Base-by-base conservation (phyloP, 2,888 invertebrate species). In the Oligia fasciuncula region DNA sequence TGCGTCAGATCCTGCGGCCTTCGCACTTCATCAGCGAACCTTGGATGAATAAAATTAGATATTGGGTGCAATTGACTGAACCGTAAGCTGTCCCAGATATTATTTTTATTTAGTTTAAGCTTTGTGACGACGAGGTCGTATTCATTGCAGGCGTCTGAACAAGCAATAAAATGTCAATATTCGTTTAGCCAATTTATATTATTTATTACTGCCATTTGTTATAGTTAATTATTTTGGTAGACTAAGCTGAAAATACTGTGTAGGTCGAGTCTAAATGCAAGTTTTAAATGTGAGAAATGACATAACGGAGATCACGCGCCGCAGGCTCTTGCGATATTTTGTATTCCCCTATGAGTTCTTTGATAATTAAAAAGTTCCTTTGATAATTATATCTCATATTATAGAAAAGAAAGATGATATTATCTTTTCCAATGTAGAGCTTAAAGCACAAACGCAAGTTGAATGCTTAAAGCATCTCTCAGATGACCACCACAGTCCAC, bases 151-250 rank as follows among this genome's bases (percentile, higher is more conserved):
- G 49, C 83, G 87, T 85, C 87, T 88, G 85, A 46, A 29, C 68
- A 81, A 77, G 82, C 91, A 90, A 90, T 92, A 88, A 90, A 88
- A 85, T 89, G 87, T 88, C 88, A 90, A 93, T 91, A 91, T 90
- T 88, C 82, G 88, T 86, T 88, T 77, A 88, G 83, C 84, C 87
- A 87, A 89, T 85, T 84, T 73, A 85, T 86, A 49, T 81, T 81
- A 73, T 80, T 77, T 83, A 79, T 72, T 76, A 81, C 73, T 29
- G 75, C 4, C 69, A n/a, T 77, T 73, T 67, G 67, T 76, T 49
- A 54, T 40, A 13, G 65, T 74, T 72, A 65, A 67, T 85, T 4
- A 69, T 74, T 63, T 73, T 51, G 54, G 35, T 51, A 13, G 51
- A 51, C 46, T 70, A 23, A 74, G 63, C 54, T 81, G 46, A 62